These are phyloP conservation scores for Chaetorhynchus papuensis DNA, from an alignment of 2,113 vertebrate species.

Conservation along the genomic window DNA sequence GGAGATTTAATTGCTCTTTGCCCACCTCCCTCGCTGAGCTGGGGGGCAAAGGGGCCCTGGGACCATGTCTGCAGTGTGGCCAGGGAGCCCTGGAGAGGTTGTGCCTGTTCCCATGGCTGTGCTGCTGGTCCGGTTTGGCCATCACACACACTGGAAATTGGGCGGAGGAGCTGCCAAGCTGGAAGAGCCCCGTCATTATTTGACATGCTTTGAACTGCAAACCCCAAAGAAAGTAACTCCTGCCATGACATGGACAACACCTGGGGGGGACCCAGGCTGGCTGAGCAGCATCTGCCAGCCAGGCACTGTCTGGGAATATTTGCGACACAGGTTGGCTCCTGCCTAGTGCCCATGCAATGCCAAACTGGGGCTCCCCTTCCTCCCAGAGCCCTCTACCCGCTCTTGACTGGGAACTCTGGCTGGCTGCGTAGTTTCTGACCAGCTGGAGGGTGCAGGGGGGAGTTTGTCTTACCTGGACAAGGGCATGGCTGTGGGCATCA, in stretches of 20 bases:
- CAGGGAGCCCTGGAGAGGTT: background rate
- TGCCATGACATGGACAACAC: background rate
- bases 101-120: background rate
- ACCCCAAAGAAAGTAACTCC: conserved; percentile 14
- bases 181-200: background rate
- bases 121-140: background rate
- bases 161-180: background rate
- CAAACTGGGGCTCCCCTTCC: background rate
- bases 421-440: background rate
- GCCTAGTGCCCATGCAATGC: rapidly evolving
- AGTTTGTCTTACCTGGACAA: background rate
- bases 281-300: background rate
- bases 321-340: background rate
- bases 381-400: background rate
- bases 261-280: background rate
- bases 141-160: background rate
- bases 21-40: background rate
- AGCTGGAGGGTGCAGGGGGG: rapidly evolving
- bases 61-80: background rate
- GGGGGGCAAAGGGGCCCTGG: background rate
- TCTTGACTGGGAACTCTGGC: background rate
- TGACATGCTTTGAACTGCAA: conserved; percentile 22
- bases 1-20: background rate
- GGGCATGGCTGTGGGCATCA: rapidly evolving
- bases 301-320: background rate